A percentile compares a stretch with the other conserved stretches of the same genome.
Evolutionary conservation across 37 sponge, comb jelly and placozoan species (phyloP).

Genomic region (Agelas oroides): DNA sequence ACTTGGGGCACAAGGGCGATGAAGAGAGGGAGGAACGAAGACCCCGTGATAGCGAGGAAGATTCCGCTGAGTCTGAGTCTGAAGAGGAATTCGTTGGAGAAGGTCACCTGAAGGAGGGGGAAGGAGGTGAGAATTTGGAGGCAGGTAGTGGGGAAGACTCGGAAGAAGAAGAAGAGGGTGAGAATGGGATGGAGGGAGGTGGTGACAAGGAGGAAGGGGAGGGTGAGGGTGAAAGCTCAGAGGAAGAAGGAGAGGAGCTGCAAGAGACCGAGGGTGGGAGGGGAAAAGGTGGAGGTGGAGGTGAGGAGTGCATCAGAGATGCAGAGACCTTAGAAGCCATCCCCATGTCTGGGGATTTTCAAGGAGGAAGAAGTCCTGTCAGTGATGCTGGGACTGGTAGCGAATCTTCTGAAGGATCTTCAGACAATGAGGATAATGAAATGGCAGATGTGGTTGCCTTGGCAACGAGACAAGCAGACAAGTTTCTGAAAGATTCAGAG

Average conservation of each 20-base stretch:
- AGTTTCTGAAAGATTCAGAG: constrained; percentile 15
- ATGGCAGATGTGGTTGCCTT: constrained; percentile 2
- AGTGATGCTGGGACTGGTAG: too few species aligned
- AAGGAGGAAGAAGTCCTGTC: too few species aligned
- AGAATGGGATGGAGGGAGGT: neutral
- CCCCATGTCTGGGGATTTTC: too few species aligned
- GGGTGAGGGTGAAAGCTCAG: neutral
- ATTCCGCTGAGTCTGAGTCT: neutral
- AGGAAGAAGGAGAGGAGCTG: neutral
- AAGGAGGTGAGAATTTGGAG: neutral
- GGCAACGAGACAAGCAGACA: neutral
- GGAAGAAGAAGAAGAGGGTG: neutral
- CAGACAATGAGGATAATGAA: neutral
- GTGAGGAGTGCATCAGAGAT: neutral
- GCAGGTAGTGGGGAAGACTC: too few species aligned
- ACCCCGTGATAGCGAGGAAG: neutral
- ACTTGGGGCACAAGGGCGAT: neutral
- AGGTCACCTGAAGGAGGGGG: too few species aligned
- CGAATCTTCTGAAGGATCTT: too few species aligned
- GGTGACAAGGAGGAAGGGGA: neutral
- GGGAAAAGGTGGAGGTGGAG: constrained; percentile 3
- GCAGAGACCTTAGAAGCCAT: too few species aligned
- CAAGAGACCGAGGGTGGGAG: neutral
- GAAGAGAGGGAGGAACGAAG: neutral
- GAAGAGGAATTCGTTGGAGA: too few species aligned